Evolutionary conservation across 2,888 invertebrate genomes (phyloP).

Genomic region (Malacosoma neustria): DNA sequence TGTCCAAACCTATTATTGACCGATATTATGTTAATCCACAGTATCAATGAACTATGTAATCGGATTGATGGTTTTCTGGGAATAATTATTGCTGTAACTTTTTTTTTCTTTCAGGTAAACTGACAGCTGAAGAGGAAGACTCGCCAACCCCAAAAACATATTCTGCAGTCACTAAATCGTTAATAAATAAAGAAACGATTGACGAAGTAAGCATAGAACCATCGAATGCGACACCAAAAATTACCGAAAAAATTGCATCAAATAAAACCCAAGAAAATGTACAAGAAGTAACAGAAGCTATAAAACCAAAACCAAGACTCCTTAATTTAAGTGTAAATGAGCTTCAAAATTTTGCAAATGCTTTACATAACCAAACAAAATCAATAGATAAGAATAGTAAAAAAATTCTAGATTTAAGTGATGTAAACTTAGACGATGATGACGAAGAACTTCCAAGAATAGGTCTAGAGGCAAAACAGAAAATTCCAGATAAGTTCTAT

Average conservation of each 20-base stretch:
- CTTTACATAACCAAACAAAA: slow-evolving; percentile 49
- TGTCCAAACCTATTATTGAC: no score
- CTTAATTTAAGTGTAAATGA: slow-evolving; percentile 60
- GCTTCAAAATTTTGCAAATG: slow-evolving; percentile 55
- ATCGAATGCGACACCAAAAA: slow-evolving; percentile 19
- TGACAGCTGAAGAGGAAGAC: slow-evolving; percentile 49
- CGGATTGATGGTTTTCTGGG: no score
- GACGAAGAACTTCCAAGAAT: slow-evolving; percentile 54
- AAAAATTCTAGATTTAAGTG: slow-evolving; percentile 79
- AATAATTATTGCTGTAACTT: no score
- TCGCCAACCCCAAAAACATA: slow-evolving; percentile 12
- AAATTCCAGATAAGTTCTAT: slow-evolving; percentile 55
- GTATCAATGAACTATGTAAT: no score
- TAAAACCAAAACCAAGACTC: slow-evolving; percentile 45
- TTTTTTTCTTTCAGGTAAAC: slow-evolving; percentile 44
- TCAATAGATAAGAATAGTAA: slow-evolving; percentile 23
- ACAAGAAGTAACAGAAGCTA: slow-evolving; percentile 16
- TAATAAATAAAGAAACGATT: slow-evolving; percentile 8
- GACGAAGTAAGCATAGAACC: slow-evolving; percentile 14
- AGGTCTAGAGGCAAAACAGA: slow-evolving; percentile 25
- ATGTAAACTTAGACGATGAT: slow-evolving; percentile 83
- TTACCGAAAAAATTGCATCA: slow-evolving; percentile 16
- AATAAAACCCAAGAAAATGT: slow-evolving; percentile 19
- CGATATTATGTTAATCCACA: no score
- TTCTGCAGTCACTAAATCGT: slow-evolving; percentile 3